Percentiles rank a stretch among this genome's conserved stretches.
phyloP scores from a whole-genome alignment of 2,797 vertebrate species.

The Mormyrus hasselquistii region DNA sequence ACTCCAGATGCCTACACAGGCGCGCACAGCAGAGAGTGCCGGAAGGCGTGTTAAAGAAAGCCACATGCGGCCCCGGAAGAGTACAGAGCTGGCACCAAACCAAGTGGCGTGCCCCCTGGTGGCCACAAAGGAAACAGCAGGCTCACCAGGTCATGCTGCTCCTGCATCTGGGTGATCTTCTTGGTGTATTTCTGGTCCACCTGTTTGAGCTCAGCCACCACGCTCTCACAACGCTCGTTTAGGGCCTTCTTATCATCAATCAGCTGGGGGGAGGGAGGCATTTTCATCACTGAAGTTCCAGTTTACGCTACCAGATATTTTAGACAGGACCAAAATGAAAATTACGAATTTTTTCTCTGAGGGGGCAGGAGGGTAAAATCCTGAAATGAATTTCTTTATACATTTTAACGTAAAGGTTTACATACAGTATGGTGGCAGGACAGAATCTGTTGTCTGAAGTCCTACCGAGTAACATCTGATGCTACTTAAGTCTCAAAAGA shows the following conservation, averaged over 20 bases:
- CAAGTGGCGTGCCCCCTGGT: not conserved
- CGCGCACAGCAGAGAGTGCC: not conserved
- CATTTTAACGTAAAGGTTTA: not conserved
- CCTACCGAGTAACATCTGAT: too few species aligned
- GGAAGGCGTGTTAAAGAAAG: not conserved
- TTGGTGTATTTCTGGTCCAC: constrained; percentile 82
- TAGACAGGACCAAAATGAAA: not conserved
- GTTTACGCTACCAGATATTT: not conserved
- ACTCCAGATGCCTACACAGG: constrained; percentile 13
- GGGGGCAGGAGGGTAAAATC: not conserved
- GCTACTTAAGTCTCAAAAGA: too few species aligned
- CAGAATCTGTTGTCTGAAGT: too few species aligned
- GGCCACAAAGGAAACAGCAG: not conserved
- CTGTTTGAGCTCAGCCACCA: constrained; percentile 76
- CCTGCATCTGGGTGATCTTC: constrained; percentile 79
- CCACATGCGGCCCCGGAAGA: not conserved
- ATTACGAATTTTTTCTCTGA: not conserved
- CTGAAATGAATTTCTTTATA: not conserved
- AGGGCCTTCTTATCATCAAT: constrained; percentile 85
- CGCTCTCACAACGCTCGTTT: constrained; percentile 76
- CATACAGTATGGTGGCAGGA: not conserved
- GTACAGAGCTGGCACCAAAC: not conserved
- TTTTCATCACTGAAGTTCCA: not conserved
- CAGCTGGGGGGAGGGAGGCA: constrained; percentile 56
- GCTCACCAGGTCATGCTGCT: constrained; percentile 86